Evolutionary conservation across 2,888 invertebrate species (phyloP), one percentile per base, ranked within the genome.

Genomic region (Abrostola triplasia): DNA sequence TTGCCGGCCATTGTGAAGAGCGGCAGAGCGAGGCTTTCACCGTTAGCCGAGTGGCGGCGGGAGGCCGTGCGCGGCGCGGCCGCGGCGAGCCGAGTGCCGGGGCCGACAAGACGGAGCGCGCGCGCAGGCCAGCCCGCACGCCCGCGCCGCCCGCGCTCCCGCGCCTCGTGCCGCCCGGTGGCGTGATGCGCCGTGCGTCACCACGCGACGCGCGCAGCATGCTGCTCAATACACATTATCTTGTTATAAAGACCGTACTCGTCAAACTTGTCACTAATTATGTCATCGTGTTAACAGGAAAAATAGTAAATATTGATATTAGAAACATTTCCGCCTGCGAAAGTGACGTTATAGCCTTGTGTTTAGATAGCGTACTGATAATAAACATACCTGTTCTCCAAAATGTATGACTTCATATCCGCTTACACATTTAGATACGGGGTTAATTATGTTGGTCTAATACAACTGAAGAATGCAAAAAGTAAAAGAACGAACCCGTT

Each of bases 121-220:
- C 41, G 52, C 41, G 49, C 57, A 41, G 58, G 51, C 37, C 55
- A 59, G 48, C 44, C n/a, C 67, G 58, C 64, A 60, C 53, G 61
- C 58, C 10, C 59, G 53, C 50, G 62, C 61, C 24, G 51, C 36
- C 36, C 52, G 44, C 59, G 56, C 37, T 40, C 9, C 48, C 50
- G 35, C 67, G 58, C 64, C 63, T 49, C 57, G 63, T 9, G 60
- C 51, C 47, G 59, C 61, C 36, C 36, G 55, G 73, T 70, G 78
- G 81, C 79, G 74, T 67, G 73, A 79, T 72, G 70, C 63, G 47
- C 52, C 60, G 64, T 71, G 71, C 70, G 78, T 73, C 78, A 78
- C 58, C 74, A 61, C 59, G 49, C 59, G 36, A 47, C 47, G 55
- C 50, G 41, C 61, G 50, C 35, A 36, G 11, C 52, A 41, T 47